These are phyloP conservation scores for Mesoligia furuncula DNA, from an alignment of 2,888 invertebrate species.

Conservation along the genomic window DNA sequence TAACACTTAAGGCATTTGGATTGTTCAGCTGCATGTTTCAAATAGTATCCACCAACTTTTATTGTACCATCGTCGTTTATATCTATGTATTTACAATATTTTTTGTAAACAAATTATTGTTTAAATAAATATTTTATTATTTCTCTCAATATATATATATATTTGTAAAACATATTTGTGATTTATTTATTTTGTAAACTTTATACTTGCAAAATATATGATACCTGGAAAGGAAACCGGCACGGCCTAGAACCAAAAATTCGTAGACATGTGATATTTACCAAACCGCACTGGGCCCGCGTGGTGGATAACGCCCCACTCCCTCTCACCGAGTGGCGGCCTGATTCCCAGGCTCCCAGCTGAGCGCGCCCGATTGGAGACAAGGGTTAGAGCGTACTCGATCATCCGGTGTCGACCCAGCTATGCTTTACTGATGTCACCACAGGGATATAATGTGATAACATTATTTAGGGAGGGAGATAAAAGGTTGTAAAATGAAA, in stretches of 20 bases:
- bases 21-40: slow-evolving; percentile 8
- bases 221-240: background rate
- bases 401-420: too few relatives aligned
- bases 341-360: too few relatives aligned
- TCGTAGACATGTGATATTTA: too few relatives aligned
- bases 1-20: background rate
- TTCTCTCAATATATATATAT: slow-evolving; percentile 34
- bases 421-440: background rate
- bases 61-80: background rate
- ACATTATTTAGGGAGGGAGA: background rate
- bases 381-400: too few relatives aligned
- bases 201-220: background rate
- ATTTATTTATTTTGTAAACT: slow-evolving; percentile 2
- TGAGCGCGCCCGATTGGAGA: too few relatives aligned
- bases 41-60: background rate
- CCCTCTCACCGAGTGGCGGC: too few relatives aligned
- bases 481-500: background rate
- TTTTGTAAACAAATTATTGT: background rate
- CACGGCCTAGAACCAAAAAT: too few relatives aligned
- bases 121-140: background rate
- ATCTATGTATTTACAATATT: background rate
- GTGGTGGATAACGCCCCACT: too few relatives aligned
- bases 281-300: too few relatives aligned
- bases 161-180: slow-evolving; percentile 6
- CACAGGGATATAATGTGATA: background rate